Percentiles rank a stretch among this genome's conserved stretches.
Conservation (phyloP, 2,888 invertebrate species). For the Diloba caeruleocephala region DNA sequence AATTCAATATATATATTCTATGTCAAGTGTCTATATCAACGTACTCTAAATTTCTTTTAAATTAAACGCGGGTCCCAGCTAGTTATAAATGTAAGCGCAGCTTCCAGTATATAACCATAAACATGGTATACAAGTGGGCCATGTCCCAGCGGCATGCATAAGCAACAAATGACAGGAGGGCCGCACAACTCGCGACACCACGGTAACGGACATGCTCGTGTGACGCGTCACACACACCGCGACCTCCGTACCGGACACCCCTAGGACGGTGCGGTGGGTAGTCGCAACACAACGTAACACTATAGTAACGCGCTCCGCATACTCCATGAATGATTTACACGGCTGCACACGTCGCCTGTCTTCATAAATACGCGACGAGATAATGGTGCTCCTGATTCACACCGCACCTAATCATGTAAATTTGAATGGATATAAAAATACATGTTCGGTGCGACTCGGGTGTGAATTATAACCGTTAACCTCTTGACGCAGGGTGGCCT, state of each 20-base stretch:
- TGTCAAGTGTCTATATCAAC: too few species aligned
- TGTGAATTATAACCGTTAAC: slow-evolving; percentile 18
- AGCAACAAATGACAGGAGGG: slow-evolving; percentile 17
- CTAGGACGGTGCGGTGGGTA: not conserved
- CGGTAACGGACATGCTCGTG: not conserved
- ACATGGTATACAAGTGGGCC: slow-evolving; percentile 1
- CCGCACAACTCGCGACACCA: slow-evolving; percentile 6
- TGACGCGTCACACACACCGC: not conserved
- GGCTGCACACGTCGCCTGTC: slow-evolving; percentile 19
- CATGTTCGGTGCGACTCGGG: not conserved
- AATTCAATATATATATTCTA: too few species aligned
- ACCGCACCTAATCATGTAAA: slow-evolving; percentile 14
- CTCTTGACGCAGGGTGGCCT: slow-evolving; percentile 9
- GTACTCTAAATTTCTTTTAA: too few species aligned
- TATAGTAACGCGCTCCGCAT: slow-evolving; percentile 6
- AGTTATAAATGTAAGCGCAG: not conserved
- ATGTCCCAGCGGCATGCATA: slow-evolving; percentile 16
- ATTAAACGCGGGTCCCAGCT: too few species aligned
- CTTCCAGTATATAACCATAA: slow-evolving; percentile 10
- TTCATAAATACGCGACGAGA: slow-evolving; percentile 43
- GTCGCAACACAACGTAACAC: not conserved
- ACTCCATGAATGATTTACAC: slow-evolving; percentile 54
- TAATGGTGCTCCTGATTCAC: slow-evolving; percentile 17
- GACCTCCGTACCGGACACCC: not conserved
- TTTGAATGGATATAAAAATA: slow-evolving; percentile 5